Evolutionary conservation across 2,113 vertebrate species (phyloP), one percentile per base, ranked within the genome.

Genomic region (Corydoras maculifer): DNA sequence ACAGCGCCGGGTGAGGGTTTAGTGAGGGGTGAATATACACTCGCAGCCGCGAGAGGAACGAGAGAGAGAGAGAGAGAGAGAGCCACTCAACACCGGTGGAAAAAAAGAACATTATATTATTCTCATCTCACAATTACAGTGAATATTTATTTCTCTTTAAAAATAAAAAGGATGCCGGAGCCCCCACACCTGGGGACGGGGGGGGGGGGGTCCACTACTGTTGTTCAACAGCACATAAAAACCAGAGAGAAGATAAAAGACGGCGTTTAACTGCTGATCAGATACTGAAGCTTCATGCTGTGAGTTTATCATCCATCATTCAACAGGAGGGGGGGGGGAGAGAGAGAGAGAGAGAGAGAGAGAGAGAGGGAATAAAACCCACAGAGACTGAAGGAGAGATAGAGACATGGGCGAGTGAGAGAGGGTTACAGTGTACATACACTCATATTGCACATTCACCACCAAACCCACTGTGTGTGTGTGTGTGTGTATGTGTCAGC

Each of bases 361-460:
- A 3, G 13, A 49, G 54, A 50, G 58, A 48, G 4, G 13, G 35
- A 62, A 15, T 13, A 48, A 48, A 48, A 31, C 6, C 30, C 1
- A 4, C 31, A 29, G 35, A 11, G 43, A 25, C 18, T 25, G 18
- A 25, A 25, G 18, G 18, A 25, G 18, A 25, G 18, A 25, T 25
- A 2, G 18, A 25, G 18, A 25, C 18, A 25, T 25, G 1, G 18
- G 18, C 18, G 18, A 25, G 18, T 25, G 18, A 25, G 18, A 25
- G 18, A 2, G 18, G 18, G 18, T 25, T 25, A 25, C 18, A 25
- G 18, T 25, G 18, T 25, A 43, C 90, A 92, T 84, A 92, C 92
- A 97, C 93, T 93, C 91, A 89, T 95, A 99, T 97, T 97, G 94
- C 94, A 98, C 95, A 90, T 91, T 93, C 86, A 93, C 92, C 94